Conservation (phyloP, 2,797 vertebrate genomes). For the Molossus alvarezi region DNA sequence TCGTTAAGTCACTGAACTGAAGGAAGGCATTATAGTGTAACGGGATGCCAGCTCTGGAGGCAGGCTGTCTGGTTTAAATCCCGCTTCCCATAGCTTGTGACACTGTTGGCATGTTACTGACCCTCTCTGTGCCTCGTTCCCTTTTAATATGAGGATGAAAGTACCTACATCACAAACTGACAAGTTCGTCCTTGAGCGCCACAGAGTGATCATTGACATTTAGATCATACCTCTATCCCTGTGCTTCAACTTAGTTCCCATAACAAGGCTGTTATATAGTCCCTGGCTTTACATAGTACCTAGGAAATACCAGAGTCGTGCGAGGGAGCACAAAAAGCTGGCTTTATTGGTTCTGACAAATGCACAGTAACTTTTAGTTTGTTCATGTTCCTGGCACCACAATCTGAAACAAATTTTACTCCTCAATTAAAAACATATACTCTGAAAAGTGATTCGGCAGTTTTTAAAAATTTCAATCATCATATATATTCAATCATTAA, state of each 20-base stretch:
- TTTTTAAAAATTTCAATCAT: constrained; percentile 64
- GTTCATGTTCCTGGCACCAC: constrained; percentile 32
- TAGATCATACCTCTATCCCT: neutral
- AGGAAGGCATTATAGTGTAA: neutral
- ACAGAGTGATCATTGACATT: neutral
- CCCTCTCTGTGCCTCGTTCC: neutral
- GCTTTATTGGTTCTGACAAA: constrained; percentile 81
- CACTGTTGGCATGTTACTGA: neutral
- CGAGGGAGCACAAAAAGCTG: constrained; percentile 34
- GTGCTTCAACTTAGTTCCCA: neutral
- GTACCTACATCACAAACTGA: neutral
- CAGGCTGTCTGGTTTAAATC: neutral
- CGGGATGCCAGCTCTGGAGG: neutral
- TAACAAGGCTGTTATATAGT: neutral
- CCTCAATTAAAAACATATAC: constrained; percentile 61
- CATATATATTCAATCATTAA: constrained; percentile 4
- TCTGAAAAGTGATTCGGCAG: constrained; percentile 50
- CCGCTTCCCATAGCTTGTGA: neutral
- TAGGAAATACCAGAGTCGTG: neutral
- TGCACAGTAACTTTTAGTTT: constrained; percentile 50
- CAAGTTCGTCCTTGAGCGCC: neutral
- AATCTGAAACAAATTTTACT: constrained; percentile 64
- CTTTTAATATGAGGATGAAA: neutral
- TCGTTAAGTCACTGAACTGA: neutral
- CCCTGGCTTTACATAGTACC: fast-evolving